phyloP scores from a whole-genome alignment of 92 coral and sea anemone species.

The Umimayanthus kanabou region DNA sequence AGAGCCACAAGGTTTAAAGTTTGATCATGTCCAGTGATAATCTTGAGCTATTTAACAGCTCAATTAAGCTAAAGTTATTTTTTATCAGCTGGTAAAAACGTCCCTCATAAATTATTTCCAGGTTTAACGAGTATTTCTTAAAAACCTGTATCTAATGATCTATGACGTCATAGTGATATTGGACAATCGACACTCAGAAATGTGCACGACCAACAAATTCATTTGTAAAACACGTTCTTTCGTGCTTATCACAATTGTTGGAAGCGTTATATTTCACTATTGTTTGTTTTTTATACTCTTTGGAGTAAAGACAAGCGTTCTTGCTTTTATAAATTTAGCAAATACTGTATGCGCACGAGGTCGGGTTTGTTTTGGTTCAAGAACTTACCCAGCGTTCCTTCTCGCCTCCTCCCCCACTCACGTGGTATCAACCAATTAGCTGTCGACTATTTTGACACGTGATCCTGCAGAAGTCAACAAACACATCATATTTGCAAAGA shows the following conservation, averaged over 20 bases:
- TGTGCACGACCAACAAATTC: too few species aligned
- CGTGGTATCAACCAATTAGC: constrained; percentile 42
- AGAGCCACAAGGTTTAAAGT: too few species aligned
- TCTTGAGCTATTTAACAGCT: neutral
- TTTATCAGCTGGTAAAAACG: neutral
- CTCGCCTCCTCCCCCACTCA: constrained; percentile 36
- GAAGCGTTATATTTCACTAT: neutral
- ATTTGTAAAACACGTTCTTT: too few species aligned
- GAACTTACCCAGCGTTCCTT: constrained; percentile 13
- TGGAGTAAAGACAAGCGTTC: too few species aligned
- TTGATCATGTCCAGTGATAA: neutral
- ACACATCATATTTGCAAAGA: constrained; percentile 29
- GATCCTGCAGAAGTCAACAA: constrained; percentile 39
- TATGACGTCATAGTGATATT: neutral
- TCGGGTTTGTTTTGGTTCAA: constrained; percentile 7
- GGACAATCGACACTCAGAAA: neutral
- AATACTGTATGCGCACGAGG: too few species aligned
- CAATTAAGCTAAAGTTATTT: neutral
- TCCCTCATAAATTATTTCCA: neutral
- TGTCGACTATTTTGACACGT: constrained; percentile 20
- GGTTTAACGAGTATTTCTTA: too few species aligned
- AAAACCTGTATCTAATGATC: too few species aligned
- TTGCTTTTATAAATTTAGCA: too few species aligned
- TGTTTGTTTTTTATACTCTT: too few species aligned
- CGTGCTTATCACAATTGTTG: neutral